Conservation (phyloP, 2,113 vertebrate species). For the Otocyon megalotis region DNA sequence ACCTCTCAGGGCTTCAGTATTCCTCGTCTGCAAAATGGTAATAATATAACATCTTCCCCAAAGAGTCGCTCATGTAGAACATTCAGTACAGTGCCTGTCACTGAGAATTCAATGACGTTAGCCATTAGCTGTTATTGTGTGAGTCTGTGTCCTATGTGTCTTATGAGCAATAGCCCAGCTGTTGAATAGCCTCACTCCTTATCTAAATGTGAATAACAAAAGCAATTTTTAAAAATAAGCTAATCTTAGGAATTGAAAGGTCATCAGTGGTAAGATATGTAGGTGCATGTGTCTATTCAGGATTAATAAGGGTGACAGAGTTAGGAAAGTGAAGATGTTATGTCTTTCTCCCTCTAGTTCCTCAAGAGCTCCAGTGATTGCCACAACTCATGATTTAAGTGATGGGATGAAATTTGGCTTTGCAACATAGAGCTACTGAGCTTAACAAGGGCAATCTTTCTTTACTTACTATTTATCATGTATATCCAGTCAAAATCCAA, state of each 20-base stretch:
- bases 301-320: not conserved
- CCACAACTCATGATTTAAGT: not conserved
- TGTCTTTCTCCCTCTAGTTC: not conserved
- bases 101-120: not conserved
- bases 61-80: not conserved
- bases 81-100: not conserved
- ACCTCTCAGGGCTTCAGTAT: not conserved
- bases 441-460: not conserved
- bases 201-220: constrained; percentile 39
- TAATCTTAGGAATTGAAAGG: not conserved
- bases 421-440: not conserved
- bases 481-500: not conserved
- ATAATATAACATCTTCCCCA: not conserved
- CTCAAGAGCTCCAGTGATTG: not conserved
- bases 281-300: not conserved
- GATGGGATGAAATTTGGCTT: not conserved
- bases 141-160: not conserved
- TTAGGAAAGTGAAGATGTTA: not conserved
- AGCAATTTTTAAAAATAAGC: constrained; percentile 7
- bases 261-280: not conserved
- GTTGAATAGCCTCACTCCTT: not conserved
- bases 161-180: not conserved
- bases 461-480: not conserved
- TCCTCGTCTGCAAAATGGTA: not conserved
- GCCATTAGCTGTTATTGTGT: not conserved